Base-by-base conservation (phyloP, 1,140 invertebrate genomes). In the Scaptomyza graminum region DNA sequence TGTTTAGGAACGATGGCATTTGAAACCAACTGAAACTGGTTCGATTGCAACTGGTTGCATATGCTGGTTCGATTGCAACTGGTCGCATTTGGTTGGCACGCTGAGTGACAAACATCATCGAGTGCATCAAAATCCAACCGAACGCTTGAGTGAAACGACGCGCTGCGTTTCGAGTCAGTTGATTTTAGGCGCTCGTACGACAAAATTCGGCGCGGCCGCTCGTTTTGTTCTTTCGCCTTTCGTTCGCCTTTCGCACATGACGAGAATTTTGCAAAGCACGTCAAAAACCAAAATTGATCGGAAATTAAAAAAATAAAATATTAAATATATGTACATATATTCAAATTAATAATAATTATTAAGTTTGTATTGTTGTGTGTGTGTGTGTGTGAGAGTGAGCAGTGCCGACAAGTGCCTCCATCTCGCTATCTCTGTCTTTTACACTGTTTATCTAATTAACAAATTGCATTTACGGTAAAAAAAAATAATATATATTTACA, bases 161-260 rank as follows among this genome's bases (percentile, higher is more conserved):
- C 55, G 54, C 54, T 76, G 79, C 77, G 85, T 72, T 85, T 77
- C 43, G 73, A 78, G 74, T 85, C 73, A 83, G 79, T 83, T 69
- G 74, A 79, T 81, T 85, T 80, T 79, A 76, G 66, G 85, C 82
- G 82, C 74, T 87, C 82, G 81, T 70, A 68, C 79, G 66, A 85
- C 74, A 68, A 71, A 71, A 71, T 76, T 77, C 76, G 70, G 41
- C 56, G 60, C 62, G 68, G 47, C 13, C 62, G 68, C 41, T 65
- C 62, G 61, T 70, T 70, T 39, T 44, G 39, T 74, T 68, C 55
- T 55, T 74, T 68, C 61, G 71, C 64, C 64, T 76, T 68, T 59
- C 49, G 56, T 74, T 72, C 79, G 74, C 51, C 55, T 57, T 46
- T 57, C 55, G 55, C 55, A 57, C 41, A 57, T 46, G 55, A 57